Base-by-base conservation (phyloP, 1,140 invertebrate species). In the Helicoverpa zea region DNA sequence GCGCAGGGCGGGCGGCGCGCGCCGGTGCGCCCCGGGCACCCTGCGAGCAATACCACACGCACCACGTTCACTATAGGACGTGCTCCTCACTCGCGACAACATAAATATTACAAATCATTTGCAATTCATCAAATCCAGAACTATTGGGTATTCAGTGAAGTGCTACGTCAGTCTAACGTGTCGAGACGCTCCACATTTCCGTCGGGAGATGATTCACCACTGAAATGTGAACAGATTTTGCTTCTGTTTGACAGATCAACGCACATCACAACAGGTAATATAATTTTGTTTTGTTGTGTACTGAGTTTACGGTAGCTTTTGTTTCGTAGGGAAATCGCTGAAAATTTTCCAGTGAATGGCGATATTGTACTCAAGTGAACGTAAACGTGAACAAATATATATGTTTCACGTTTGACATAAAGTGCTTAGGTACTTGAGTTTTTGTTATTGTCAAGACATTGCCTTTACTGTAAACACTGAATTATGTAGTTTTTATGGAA, bases 1-100 rank as follows among this genome's bases (percentile, higher is more conserved):
- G 80, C 84, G 84, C 72, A 89, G 90, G 91, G 90, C 91, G 92
- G 91, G 91, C 92, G 92, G 92, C 91, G 92, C 91, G 90, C 91
- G 92, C 90, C 87, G 81, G 63, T 80, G 51, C 75, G 83, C 85
- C 89, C 88, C 80, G 80, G 64, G 84, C 84, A 82, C 81, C 78
- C 79, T 74, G 70, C 64, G 59, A 79, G 81, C 87, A 89, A 86
- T 87, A 86, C 82, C 82, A 85, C 77, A 81, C 68, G 76, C 80
- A 83, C 84, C 83, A 80, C 81, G 81, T 75, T 72, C 64, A 84
- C 59, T 81, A 81, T 81, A 59, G 80, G 86, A 89, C 89, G 89
- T 81, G 68, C 68, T 61, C 66, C 56, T 64, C 59, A 73, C 70
- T 82, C 59, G 64, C 30, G 9, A 81, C 54, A 52, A 23, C 2